Percentiles rank a stretch among this genome's conserved stretches.
Evolutionary conservation across 2,113 vertebrate species (phyloP).

Genomic region (Oryzias javanicus): DNA sequence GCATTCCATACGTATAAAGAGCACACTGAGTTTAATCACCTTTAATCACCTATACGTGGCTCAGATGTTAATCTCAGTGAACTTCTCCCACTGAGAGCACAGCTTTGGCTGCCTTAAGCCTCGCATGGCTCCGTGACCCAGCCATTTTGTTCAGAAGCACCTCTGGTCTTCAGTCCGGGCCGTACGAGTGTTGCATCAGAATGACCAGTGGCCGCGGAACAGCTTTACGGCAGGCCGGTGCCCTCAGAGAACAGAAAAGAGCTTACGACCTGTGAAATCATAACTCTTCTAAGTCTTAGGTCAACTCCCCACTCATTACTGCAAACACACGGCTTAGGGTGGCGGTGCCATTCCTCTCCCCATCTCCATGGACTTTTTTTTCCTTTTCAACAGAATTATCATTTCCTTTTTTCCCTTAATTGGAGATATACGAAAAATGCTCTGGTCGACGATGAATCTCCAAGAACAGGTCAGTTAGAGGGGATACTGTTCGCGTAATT

Average conservation of each 20-base stretch:
- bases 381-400: conserved; percentile 58
- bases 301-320: conserved; percentile 53
- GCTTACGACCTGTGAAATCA: conserved; percentile 54
- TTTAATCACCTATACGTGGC: conserved; percentile 16
- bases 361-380: conserved; percentile 38
- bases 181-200: conserved; percentile 40
- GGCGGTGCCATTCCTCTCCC: conserved; percentile 48
- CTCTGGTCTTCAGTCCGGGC: conserved; percentile 46
- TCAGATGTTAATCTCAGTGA: conserved; percentile 54
- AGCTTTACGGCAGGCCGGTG: conserved; percentile 34
- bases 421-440: conserved; percentile 50
- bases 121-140: conserved; percentile 41
- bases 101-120: conserved; percentile 42
- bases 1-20: conserved; percentile 11
- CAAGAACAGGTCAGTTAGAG: conserved; percentile 8
- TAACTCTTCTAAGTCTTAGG: conserved; percentile 58
- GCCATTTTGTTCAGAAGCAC: conserved; percentile 45
- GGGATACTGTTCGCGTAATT: background rate
- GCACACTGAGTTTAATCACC: conserved; percentile 21
- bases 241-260: conserved; percentile 36
- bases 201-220: conserved; percentile 32
- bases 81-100: conserved; percentile 54
- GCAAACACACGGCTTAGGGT: conserved; percentile 60
- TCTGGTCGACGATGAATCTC: conserved; percentile 10
- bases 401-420: conserved; percentile 54